Evolutionary conservation across 2,888 invertebrate genomes (phyloP).

Genomic region (Drosophila neonasuta): DNA sequence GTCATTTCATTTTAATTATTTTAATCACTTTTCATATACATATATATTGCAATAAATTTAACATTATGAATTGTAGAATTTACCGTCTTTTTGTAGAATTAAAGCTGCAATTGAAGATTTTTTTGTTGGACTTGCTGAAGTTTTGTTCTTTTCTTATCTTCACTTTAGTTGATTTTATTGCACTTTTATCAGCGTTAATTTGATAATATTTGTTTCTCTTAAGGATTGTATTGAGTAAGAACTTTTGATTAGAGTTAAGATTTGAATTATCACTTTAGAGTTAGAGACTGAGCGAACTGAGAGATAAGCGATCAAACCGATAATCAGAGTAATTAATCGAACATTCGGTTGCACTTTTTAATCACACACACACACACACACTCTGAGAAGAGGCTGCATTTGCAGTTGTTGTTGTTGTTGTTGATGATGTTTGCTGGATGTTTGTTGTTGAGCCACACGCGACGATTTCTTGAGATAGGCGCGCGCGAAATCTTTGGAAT

Average conservation of each 20-base stretch:
- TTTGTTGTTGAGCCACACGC: conserved; percentile 52
- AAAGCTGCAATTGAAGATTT: conserved; percentile 7
- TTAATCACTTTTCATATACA: neutral
- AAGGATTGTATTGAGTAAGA: neutral
- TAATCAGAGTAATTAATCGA: conserved; percentile 32
- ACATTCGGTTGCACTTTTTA: conserved; percentile 31
- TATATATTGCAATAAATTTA: neutral
- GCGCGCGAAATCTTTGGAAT: conserved; percentile 56
- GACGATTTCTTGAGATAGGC: conserved; percentile 51
- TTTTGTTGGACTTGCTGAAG: neutral
- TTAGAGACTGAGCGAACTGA: conserved; percentile 11
- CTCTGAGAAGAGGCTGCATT: conserved; percentile 9
- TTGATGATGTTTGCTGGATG: conserved; percentile 20
- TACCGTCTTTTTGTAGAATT: conserved; percentile 40
- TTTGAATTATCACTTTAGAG: conserved; percentile 16
- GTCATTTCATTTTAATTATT: neutral
- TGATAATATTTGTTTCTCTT: neutral
- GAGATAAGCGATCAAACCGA: conserved; percentile 20
- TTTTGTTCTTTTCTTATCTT: neutral
- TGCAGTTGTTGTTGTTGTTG: conserved; percentile 21
- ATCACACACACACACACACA: conserved; percentile 16
- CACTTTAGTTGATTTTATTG: neutral
- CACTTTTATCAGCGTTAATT: conserved; percentile 10
- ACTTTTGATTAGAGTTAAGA: conserved; percentile 13
- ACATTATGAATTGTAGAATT: no score